phyloP scores from a whole-genome alignment of 2,113 vertebrate genomes.

The Melozone crissalis region DNA sequence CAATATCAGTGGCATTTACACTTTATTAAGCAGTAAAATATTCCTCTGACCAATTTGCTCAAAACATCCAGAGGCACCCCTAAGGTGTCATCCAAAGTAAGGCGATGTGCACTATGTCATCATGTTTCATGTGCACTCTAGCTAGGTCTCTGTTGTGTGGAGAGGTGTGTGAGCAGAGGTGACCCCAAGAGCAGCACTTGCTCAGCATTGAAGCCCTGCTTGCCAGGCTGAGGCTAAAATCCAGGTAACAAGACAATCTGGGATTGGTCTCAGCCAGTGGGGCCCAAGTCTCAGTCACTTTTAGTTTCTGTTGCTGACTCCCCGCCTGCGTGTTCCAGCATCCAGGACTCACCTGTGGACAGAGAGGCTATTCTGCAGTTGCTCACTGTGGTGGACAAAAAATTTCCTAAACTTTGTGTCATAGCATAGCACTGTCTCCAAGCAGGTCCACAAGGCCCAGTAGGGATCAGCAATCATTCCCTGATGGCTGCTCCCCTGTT shows the following conservation, averaged over 20 bases:
- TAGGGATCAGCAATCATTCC: background rate
- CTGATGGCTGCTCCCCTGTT: background rate
- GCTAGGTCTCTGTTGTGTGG: background rate
- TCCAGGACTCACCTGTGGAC: background rate
- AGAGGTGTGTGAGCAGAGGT: background rate
- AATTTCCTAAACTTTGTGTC: background rate
- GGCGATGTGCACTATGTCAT: background rate
- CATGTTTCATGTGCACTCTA: background rate
- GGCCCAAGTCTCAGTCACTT: background rate
- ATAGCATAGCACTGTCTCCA: background rate
- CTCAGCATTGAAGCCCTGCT: background rate
- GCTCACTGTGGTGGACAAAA: background rate
- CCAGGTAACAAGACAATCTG: background rate
- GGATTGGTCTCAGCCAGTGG: background rate
- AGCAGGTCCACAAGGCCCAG: rapidly evolving
- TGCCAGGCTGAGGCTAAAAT: background rate
- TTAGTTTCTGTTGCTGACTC: background rate
- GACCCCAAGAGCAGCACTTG: rapidly evolving
- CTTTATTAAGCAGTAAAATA: background rate
- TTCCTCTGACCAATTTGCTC: background rate
- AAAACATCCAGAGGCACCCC: background rate
- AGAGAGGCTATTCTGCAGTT: background rate
- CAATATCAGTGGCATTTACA: background rate
- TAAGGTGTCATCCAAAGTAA: background rate
- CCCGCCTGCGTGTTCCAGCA: background rate